Percentiles rank a stretch among this genome's conserved stretches.
These are phyloP conservation scores for Cyphomyrmex costatus DNA, from an alignment of 1,140 invertebrate species.

Conservation along the genomic window DNA sequence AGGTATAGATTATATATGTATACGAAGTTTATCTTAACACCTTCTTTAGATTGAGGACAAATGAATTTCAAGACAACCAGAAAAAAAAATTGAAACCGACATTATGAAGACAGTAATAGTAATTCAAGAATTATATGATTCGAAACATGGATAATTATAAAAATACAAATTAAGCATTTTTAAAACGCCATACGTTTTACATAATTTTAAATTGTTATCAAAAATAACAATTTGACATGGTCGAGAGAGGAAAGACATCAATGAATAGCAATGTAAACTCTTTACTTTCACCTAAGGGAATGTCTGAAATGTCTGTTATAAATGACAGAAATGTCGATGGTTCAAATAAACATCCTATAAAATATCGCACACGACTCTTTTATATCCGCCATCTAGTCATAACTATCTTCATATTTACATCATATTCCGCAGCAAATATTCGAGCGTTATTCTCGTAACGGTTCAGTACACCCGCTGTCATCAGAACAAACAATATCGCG, in stretches of 20 bases:
- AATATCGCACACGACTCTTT: conserved; percentile 29
- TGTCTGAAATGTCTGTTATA: conserved; percentile 6
- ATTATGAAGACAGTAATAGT: neutral
- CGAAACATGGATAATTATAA: neutral
- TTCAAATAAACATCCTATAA: conserved; percentile 32
- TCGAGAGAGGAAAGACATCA: neutral
- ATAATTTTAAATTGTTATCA: neutral
- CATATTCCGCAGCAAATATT: conserved; percentile 43
- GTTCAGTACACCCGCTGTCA: neutral
- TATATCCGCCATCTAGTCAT: conserved; percentile 16
- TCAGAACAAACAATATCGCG: conserved; percentile 58
- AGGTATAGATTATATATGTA: conserved; percentile 15
- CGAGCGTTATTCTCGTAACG: conserved; percentile 35
- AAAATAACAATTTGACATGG: neutral
- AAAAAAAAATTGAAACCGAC: neutral
- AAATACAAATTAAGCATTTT: neutral
- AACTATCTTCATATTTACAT: conserved; percentile 52
- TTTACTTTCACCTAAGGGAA: conserved; percentile 1
- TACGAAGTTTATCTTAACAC: conserved; percentile 9
- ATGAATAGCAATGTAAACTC: conserved; percentile 1
- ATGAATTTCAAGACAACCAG: neutral
- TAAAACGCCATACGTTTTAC: neutral
- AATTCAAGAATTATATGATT: neutral
- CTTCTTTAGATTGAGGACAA: neutral
- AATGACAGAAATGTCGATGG: conserved; percentile 34